Evolutionary conservation across 2,797 vertebrate genomes (phyloP).

Genomic region (Esox lucius): DNA sequence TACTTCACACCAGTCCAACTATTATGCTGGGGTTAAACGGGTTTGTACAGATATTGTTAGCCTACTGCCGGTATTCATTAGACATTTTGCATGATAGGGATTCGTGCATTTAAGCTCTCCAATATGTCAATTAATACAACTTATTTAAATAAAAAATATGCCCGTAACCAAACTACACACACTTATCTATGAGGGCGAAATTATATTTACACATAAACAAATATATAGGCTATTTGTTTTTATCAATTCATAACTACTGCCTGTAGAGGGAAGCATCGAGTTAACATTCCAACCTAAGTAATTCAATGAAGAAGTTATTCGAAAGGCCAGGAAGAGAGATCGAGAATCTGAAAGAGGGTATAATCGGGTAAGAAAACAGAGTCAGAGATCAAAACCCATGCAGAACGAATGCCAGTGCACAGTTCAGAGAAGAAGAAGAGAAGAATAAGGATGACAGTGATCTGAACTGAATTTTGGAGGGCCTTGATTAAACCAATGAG

Average conservation of each 20-base stretch:
- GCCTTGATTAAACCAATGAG: slow-evolving; percentile 43
- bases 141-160: not conserved
- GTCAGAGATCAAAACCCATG: slow-evolving; percentile 16
- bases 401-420: slow-evolving; percentile 3
- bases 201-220: not conserved
- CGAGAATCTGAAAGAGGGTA: slow-evolving; percentile 17
- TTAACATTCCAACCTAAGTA: slow-evolving; percentile 6
- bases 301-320: not conserved
- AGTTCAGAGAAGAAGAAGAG: slow-evolving; percentile 11
- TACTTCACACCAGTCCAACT: not conserved
- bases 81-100: not conserved
- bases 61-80: not conserved
- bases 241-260: slow-evolving; percentile 25
- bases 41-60: not conserved
- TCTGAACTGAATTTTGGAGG: slow-evolving; percentile 59
- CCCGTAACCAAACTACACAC: not conserved
- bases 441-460: slow-evolving; percentile 54
- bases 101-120: too few relatives aligned
- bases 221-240: not conserved
- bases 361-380: slow-evolving; percentile 33
- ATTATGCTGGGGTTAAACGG: not conserved
- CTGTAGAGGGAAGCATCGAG: slow-evolving; percentile 62
- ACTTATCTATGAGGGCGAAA: not conserved
- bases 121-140: not conserved
- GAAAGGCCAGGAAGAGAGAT: slow-evolving; percentile 12